Percentiles rank a stretch among this genome's conserved stretches.
phyloP scores from a whole-genome alignment of 1,140 invertebrate genomes.

The Plectrocnemia conspersa region DNA sequence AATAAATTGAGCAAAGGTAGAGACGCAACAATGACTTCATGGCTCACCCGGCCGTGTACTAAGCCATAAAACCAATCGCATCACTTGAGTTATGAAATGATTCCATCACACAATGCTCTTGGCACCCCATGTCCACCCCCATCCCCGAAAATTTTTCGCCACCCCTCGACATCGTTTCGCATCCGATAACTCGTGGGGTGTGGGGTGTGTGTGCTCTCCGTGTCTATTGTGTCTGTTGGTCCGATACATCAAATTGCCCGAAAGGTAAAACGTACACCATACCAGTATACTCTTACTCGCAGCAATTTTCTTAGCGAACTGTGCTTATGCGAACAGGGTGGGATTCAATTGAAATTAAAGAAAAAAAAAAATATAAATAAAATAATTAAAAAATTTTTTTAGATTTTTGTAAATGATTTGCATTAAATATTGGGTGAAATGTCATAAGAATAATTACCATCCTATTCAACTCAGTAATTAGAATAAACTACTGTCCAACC shows the following conservation, averaged over 20 bases:
- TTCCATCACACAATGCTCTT: conserved; percentile 33
- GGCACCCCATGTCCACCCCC: background rate
- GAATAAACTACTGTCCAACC: too few species aligned
- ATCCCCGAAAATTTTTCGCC: background rate
- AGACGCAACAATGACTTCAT: conserved; percentile 21
- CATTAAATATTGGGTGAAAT: too few species aligned
- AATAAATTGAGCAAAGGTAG: conserved; percentile 14
- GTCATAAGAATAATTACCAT: too few species aligned
- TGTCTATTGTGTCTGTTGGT: conserved; percentile 26
- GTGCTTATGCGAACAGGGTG: too few species aligned
- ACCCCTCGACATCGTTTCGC: background rate
- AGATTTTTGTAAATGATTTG: too few species aligned
- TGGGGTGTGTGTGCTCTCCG: conserved; percentile 5
- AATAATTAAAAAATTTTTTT: too few species aligned
- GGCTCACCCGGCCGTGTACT: conserved; percentile 11
- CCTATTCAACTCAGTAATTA: too few species aligned
- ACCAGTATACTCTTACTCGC: too few species aligned
- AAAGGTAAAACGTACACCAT: conserved; percentile 35
- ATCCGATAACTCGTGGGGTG: background rate
- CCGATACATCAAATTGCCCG: conserved; percentile 35
- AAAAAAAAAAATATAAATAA: too few species aligned
- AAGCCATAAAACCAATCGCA: conserved; percentile 24
- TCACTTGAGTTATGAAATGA: conserved; percentile 35
- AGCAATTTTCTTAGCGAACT: too few species aligned
- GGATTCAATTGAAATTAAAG: too few species aligned